Conservation (phyloP, 2,888 invertebrate genomes). For the Perizoma affinitatum region DNA sequence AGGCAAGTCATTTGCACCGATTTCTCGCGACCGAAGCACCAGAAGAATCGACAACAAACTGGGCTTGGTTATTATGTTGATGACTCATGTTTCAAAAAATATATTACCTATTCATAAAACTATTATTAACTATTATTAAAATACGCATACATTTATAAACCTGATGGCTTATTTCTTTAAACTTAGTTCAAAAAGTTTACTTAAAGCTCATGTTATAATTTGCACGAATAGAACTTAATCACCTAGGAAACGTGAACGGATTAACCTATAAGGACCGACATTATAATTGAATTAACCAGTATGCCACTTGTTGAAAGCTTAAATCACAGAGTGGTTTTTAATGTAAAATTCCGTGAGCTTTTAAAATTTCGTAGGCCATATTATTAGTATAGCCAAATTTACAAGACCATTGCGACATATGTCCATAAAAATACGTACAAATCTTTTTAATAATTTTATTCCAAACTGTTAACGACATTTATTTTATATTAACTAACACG, state of each 20-base stretch:
- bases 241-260: conserved; percentile 36
- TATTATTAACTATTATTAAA: too few species aligned
- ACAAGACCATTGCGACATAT: conserved; percentile 60
- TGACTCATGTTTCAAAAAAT: too few species aligned
- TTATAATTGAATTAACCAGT: conserved; percentile 34
- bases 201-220: too few species aligned
- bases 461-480: conserved; percentile 61
- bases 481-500: conserved; percentile 39
- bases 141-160: too few species aligned
- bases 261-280: conserved; percentile 32
- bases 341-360: conserved; percentile 50
- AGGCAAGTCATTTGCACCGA: too few species aligned
- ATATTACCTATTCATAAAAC: too few species aligned
- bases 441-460: conserved; percentile 56
- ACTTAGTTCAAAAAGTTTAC: too few species aligned
- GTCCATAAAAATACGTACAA: conserved; percentile 57
- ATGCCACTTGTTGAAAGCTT: conserved; percentile 35
- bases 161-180: too few species aligned
- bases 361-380: conserved; percentile 53
- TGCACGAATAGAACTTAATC: conserved; percentile 1
- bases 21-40: too few species aligned
- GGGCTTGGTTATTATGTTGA: too few species aligned
- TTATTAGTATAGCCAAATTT: conserved; percentile 65
- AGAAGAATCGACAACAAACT: too few species aligned
- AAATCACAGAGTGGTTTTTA: conserved; percentile 37